Evolutionary conservation across 2,888 invertebrate genomes (phyloP).

Genomic region (Drosophila villosipedis): DNA sequence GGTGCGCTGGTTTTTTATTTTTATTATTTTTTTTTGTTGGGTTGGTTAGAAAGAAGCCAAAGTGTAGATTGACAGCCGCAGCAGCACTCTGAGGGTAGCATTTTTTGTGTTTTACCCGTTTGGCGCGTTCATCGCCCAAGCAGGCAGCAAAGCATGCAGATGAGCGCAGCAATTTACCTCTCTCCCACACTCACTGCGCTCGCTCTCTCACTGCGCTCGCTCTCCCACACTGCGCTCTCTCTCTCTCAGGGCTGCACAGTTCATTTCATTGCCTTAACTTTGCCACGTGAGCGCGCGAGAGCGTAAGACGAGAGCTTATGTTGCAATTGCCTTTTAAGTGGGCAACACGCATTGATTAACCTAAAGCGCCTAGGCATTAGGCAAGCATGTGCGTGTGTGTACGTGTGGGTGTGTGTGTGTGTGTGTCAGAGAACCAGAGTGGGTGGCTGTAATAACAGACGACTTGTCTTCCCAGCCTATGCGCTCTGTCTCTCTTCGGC

Average conservation of each 20-base stretch:
- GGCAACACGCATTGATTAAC: conserved; percentile 41
- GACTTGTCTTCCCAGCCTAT: conserved; percentile 28
- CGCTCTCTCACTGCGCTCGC: conserved; percentile 8
- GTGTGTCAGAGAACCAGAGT: conserved; percentile 26
- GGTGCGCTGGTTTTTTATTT: conserved; percentile 49
- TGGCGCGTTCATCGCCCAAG: conserved; percentile 72
- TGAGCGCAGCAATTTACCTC: background rate
- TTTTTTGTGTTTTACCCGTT: conserved; percentile 77
- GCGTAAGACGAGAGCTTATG: conserved; percentile 39
- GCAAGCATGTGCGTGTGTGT: conserved; percentile 5
- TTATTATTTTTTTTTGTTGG: conserved; percentile 59
- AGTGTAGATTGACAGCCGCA: conserved; percentile 85
- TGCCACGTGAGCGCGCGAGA: conserved; percentile 35
- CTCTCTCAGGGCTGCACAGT: conserved; percentile 13
- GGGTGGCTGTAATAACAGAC: conserved; percentile 42
- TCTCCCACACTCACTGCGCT: background rate
- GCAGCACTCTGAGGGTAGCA: conserved; percentile 83
- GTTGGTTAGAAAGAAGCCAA: conserved; percentile 85
- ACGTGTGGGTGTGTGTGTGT: conserved; percentile 12
- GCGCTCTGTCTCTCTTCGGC: conserved; percentile 17
- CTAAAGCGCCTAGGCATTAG: conserved; percentile 18
- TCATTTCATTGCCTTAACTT: conserved; percentile 31
- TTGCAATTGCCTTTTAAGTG: conserved; percentile 53
- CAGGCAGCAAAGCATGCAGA: conserved; percentile 23
- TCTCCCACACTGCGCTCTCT: background rate